phyloP scores from a whole-genome alignment of 2,797 vertebrate species.

The Megaceryle alcyon region DNA sequence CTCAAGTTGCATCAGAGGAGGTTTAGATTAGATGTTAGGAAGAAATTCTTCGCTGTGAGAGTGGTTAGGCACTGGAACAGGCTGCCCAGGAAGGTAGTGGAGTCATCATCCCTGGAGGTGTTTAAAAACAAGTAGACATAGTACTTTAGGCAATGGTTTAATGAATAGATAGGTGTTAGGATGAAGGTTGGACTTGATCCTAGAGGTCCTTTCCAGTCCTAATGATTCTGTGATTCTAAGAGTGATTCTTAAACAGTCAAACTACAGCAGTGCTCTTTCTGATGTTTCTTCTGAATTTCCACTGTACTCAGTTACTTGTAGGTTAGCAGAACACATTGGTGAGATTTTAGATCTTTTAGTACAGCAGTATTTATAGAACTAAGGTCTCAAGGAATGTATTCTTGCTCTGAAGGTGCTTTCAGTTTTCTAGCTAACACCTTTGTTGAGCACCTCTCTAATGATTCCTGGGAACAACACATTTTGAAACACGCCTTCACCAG shows the following conservation, averaged over 20 bases:
- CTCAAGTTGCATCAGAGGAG: too few relatives aligned
- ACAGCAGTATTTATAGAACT: neutral
- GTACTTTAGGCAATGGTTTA: too few relatives aligned
- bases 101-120: too few relatives aligned
- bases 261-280: neutral
- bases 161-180: too few relatives aligned
- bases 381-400: neutral
- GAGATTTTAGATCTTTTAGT: neutral
- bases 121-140: too few relatives aligned
- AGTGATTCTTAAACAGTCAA: neutral
- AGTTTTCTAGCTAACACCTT: neutral
- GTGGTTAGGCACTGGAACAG: too few relatives aligned
- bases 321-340: neutral
- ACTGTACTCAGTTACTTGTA: neutral
- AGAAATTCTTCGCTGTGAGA: too few relatives aligned
- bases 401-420: neutral
- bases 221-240: too few relatives aligned
- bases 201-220: too few relatives aligned
- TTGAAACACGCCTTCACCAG: neutral
- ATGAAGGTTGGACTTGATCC: too few relatives aligned
- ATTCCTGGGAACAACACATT: neutral
- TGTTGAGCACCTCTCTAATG: neutral
- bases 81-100: too few relatives aligned
- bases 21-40: too few relatives aligned
- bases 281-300: neutral